These are phyloP conservation scores for Hyla sarda DNA, from an alignment of 2,113 vertebrate species.

Conservation along the genomic window DNA sequence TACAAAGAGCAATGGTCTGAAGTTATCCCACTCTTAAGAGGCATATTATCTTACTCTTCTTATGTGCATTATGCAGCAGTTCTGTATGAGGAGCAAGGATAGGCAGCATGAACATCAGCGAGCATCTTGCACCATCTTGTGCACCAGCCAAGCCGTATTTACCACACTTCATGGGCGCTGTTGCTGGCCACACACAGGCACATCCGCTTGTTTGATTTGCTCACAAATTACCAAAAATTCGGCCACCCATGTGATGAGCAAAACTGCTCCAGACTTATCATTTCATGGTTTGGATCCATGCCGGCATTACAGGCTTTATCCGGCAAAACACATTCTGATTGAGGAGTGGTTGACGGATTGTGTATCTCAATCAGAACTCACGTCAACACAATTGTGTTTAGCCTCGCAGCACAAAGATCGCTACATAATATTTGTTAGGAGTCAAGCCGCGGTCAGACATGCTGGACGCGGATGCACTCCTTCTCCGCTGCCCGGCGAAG, in stretches of 20 bases:
- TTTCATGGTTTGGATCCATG: conserved; percentile 3
- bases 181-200: conserved; percentile 17
- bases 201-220: background rate
- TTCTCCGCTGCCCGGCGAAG: too few species aligned
- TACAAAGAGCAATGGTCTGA: background rate
- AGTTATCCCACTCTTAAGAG: background rate
- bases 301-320: background rate
- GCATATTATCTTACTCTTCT: background rate
- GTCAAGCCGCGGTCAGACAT: too few species aligned
- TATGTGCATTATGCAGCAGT: background rate
- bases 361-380: background rate
- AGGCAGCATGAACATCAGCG: background rate
- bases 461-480: too few species aligned
- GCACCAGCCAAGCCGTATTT: background rate
- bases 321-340: conserved; percentile 5
- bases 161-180: background rate
- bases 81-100: background rate
- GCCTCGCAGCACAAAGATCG: background rate
- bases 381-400: background rate
- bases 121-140: background rate
- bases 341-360: background rate
- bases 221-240: conserved; percentile 6
- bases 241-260: conserved; percentile 19
- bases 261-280: conserved; percentile 12
- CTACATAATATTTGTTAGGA: background rate